Evolutionary conservation across 2,888 invertebrate species (phyloP).

Genomic region (Hirtodrosophila trivittata): DNA sequence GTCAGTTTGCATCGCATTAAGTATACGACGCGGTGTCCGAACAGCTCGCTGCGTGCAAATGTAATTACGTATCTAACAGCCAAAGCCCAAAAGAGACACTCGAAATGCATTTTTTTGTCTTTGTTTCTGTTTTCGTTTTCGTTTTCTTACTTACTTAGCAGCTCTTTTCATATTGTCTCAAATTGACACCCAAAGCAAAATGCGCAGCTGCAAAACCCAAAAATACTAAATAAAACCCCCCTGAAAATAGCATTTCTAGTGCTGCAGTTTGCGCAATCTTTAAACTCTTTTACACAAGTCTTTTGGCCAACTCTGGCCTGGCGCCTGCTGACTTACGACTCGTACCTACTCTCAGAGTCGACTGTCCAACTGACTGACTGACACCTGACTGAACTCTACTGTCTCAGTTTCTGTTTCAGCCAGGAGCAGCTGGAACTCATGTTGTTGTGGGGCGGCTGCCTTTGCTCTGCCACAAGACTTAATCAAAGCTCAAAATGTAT

Average conservation of each 20-base stretch:
- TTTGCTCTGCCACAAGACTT: conserved; percentile 10
- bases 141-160: conserved; percentile 16
- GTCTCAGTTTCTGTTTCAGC: conserved; percentile 8
- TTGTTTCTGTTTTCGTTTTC: background rate
- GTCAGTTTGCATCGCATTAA: conserved; percentile 26
- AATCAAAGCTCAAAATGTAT: conserved; percentile 15
- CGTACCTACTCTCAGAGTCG: too few species aligned
- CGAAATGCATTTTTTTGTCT: conserved; percentile 35
- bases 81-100: conserved; percentile 25
- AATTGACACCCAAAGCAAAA: conserved; percentile 25
- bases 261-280: conserved; percentile 59
- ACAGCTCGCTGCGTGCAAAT: conserved; percentile 15
- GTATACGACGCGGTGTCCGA: conserved; percentile 48
- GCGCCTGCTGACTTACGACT: conserved; percentile 30
- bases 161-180: conserved; percentile 37
- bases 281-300: conserved; percentile 32
- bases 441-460: conserved; percentile 37
- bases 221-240: conserved; percentile 1
- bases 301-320: conserved; percentile 10
- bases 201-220: conserved; percentile 38
- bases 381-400: conserved; percentile 64
- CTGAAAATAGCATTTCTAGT: conserved; percentile 50
- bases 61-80: conserved; percentile 26
- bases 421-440: conserved; percentile 55
- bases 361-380: conserved; percentile 39